These are phyloP conservation scores for Chrysodeixis includens DNA, from an alignment of 2,888 invertebrate genomes.

Conservation along the genomic window DNA sequence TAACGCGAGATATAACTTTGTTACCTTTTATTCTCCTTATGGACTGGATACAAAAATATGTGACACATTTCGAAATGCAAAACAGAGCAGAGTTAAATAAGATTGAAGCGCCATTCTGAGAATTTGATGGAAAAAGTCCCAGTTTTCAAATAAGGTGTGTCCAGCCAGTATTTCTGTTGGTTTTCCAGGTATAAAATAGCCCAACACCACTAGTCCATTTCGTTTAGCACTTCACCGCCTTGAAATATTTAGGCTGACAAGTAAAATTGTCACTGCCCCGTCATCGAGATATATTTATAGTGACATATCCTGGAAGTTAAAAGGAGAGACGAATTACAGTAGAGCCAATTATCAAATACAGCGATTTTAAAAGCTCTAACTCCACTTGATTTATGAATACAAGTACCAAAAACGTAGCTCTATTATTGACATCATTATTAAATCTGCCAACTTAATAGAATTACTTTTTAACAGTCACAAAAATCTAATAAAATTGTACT, in stretches of 20 bases:
- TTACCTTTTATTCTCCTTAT: no score
- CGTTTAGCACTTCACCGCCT: not conserved
- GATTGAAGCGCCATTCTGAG: not conserved
- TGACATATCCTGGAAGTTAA: not conserved
- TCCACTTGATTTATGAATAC: no score
- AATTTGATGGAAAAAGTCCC: not conserved
- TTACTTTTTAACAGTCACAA: conserved; percentile 23
- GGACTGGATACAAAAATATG: no score
- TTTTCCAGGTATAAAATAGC: not conserved
- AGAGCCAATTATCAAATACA: not conserved
- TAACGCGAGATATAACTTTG: no score
- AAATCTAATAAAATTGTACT: conserved; percentile 35
- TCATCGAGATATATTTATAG: not conserved
- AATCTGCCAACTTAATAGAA: conserved; percentile 3
- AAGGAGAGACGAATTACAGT: not conserved
- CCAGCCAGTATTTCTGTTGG: not conserved
- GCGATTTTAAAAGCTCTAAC: no score
- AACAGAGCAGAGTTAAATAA: not conserved
- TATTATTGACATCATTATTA: not conserved
- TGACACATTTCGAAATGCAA: no score
- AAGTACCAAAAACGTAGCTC: not conserved
- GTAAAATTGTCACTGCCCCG: not conserved
- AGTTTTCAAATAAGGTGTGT: not conserved
- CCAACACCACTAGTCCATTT: not conserved
- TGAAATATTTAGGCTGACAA: not conserved